Percentiles rank a stretch among this genome's conserved stretches.
Conservation (phyloP, 2,797 vertebrate genomes). For the Phalloptychus januarius region DNA sequence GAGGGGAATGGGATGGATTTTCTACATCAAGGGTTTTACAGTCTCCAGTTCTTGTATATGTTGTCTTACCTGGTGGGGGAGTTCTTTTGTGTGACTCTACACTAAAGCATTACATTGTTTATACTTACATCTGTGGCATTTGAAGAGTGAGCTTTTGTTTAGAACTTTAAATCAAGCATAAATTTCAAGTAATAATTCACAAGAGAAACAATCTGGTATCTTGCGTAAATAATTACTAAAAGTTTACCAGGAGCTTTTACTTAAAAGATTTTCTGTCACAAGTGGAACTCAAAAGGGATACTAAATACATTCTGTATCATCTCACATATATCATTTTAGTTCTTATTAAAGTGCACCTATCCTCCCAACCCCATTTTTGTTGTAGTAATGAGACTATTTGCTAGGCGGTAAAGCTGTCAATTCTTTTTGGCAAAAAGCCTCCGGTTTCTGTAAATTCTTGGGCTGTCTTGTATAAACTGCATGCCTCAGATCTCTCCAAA, state of each 20-base stretch:
- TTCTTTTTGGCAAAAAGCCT: not conserved
- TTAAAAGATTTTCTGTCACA: not conserved
- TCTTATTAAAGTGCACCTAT: not conserved
- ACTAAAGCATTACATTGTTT: conserved; percentile 16
- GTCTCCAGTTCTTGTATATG: conserved; percentile 69
- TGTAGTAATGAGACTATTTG: not conserved
- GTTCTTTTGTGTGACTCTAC: conserved; percentile 15
- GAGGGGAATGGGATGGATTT: conserved; percentile 54
- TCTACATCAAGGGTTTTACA: conserved; percentile 78
- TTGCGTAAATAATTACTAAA: not conserved
- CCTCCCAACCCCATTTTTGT: not conserved
- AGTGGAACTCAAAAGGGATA: not conserved
- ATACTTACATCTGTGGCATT: not conserved
- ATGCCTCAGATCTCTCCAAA: not conserved
- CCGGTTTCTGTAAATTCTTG: not conserved
- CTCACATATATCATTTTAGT: not conserved
- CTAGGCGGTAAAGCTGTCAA: not conserved
- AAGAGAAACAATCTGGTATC: not conserved
- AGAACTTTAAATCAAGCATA: not conserved
- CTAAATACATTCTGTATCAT: not conserved
- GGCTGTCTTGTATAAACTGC: not conserved
- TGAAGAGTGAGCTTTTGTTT: not conserved
- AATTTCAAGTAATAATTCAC: not conserved
- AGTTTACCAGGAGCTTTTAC: not conserved
- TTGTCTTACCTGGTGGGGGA: conserved; percentile 30